These are phyloP conservation scores for Holothuria glaberrima DNA, from an alignment of 35 echinoderm and acorn worm genomes.

Conservation along the genomic window DNA sequence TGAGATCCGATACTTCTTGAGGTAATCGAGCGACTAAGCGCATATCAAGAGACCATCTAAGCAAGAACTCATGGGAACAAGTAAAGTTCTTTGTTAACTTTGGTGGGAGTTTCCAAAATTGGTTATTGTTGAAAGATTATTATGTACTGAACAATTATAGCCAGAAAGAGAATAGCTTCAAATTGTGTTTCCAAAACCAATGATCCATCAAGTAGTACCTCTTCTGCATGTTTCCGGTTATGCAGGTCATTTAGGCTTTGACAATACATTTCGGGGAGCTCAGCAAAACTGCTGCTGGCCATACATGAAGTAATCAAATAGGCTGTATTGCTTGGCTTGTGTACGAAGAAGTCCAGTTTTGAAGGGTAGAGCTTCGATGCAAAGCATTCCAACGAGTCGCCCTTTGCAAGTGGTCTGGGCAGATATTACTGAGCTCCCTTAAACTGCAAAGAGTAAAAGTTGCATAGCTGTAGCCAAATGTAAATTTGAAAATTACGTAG, in stretches of 20 bases:
- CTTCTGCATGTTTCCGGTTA: not conserved
- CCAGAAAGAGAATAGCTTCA: not conserved
- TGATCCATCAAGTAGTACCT: not conserved
- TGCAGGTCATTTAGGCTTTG: too few relatives aligned
- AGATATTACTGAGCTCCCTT: too few relatives aligned
- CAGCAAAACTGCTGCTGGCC: too few relatives aligned
- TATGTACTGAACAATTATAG: not conserved
- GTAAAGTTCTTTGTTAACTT: not conserved
- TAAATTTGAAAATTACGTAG: too few relatives aligned
- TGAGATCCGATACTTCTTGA: too few relatives aligned
- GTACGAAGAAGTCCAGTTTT: not conserved
- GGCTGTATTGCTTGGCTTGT: not conserved
- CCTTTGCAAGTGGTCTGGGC: too few relatives aligned
- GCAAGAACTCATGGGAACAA: too few relatives aligned
- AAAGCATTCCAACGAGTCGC: not conserved
- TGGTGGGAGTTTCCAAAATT: not conserved
- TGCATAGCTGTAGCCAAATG: too few relatives aligned
- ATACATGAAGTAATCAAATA: not conserved
- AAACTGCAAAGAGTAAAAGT: not conserved
- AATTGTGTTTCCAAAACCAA: not conserved
- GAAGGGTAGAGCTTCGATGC: not conserved
- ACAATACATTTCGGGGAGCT: not conserved
- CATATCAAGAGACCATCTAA: too few relatives aligned
- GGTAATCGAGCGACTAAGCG: too few relatives aligned
- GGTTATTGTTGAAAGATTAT: not conserved